Percentiles rank a stretch among this genome's conserved stretches.
These are phyloP conservation scores for Drosophila seguyi DNA, from an alignment of 1,140 invertebrate species.

Conservation along the genomic window DNA sequence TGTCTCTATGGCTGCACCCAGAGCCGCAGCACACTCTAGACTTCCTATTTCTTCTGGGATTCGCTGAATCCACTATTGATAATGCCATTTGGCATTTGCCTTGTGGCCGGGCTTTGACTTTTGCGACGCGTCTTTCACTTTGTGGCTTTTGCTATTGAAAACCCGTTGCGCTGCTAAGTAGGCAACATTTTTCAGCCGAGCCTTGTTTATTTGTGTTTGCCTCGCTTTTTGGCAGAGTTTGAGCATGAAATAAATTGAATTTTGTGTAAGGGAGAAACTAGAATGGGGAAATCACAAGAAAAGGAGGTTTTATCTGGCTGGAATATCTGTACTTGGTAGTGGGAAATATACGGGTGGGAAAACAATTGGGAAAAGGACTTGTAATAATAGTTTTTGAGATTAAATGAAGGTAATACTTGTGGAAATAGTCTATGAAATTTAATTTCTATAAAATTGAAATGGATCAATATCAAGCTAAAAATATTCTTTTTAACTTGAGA, in stretches of 20 bases:
- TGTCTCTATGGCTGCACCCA: conserved; percentile 28
- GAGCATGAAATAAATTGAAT: conserved; percentile 8
- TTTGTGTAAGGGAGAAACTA: conserved; percentile 6
- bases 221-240: conserved; percentile 7
- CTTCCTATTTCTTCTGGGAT: conserved; percentile 16
- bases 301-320: not conserved
- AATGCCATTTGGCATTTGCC: conserved; percentile 46
- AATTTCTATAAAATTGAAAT: no score
- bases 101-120: conserved; percentile 45
- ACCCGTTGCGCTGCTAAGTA: conserved; percentile 34
- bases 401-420: not conserved
- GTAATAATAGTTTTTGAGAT: not conserved
- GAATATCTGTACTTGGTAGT: not conserved
- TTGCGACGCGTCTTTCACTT: conserved; percentile 39
- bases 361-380: not conserved
- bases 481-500: no score
- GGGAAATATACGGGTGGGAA: not conserved
- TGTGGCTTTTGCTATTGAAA: conserved; percentile 34
- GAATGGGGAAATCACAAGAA: conserved; percentile 5
- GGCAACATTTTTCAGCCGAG: conserved; percentile 26
- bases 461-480: no score
- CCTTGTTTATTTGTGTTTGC: conserved; percentile 15
- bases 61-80: conserved; percentile 43
- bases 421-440: no score
- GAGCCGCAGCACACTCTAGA: conserved; percentile 6